Evolutionary conservation across 2,888 invertebrate species (phyloP).

Genomic region (Cataglyphis albicans): DNA sequence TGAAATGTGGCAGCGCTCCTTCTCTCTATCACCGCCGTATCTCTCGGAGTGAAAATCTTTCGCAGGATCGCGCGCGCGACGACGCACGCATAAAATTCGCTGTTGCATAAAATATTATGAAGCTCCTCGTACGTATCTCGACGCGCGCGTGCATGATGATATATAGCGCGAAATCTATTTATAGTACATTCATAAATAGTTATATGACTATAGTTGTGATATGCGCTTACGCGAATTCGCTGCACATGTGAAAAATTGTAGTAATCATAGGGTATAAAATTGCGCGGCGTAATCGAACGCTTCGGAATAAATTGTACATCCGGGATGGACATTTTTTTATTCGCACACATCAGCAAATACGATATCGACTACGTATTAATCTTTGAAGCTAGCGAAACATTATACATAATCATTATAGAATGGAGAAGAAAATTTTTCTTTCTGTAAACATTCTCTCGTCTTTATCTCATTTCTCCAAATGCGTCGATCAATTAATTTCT

Average conservation of each 20-base stretch:
- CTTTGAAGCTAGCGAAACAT: neutral
- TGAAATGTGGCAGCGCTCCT: conserved; percentile 41
- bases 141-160: conserved; percentile 1
- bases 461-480: neutral
- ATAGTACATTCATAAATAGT: conserved; percentile 28
- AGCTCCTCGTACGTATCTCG: neutral
- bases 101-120: conserved; percentile 3
- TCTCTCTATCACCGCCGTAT: neutral
- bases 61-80: conserved; percentile 4
- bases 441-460: too few species aligned
- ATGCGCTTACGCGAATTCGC: conserved; percentile 12
- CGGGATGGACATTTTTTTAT: conserved; percentile 25
- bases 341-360: neutral
- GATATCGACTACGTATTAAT: conserved; percentile 4
- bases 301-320: conserved; percentile 5
- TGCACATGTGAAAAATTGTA: conserved; percentile 10
- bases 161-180: conserved; percentile 6
- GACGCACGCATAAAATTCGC: conserved; percentile 33
- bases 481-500: neutral
- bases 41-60: neutral
- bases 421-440: neutral
- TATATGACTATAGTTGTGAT: conserved; percentile 13
- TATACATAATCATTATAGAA: neutral
- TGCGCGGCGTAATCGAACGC: conserved; percentile 8
- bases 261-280: conserved; percentile 25